A percentile compares a stretch with the other conserved stretches of the same genome.
Conservation (phyloP, 2,113 vertebrate genomes). For the Epinephelus moara region DNA sequence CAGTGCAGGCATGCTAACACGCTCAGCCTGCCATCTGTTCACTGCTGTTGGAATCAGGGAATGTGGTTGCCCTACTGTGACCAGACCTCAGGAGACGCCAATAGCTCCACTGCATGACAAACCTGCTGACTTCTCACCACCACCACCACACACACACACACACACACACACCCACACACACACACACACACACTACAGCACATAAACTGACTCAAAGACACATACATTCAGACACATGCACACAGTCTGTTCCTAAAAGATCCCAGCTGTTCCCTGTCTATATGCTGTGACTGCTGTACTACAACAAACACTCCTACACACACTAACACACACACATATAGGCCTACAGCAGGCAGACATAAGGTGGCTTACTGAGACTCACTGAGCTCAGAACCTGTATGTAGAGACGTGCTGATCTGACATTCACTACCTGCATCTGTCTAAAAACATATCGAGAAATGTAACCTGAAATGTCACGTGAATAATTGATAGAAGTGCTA, state of each 20-base stretch:
- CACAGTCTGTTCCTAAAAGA: conserved; percentile 3
- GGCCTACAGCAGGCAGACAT: neutral
- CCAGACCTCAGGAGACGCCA: conserved; percentile 50
- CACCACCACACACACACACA: conserved; percentile 4
- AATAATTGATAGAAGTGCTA: neutral
- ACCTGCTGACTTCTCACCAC: conserved; percentile 19
- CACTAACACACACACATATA: neutral
- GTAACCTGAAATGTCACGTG: neutral
- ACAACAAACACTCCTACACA: neutral
- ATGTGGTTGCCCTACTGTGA: conserved; percentile 12
- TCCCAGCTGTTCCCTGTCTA: conserved; percentile 22
- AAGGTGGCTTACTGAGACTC: neutral
- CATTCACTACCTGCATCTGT: neutral
- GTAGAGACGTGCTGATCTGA: neutral
- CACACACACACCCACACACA: neutral
- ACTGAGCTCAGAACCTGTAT: neutral
- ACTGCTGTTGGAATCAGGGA: conserved; percentile 34
- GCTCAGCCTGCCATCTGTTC: conserved; percentile 69
- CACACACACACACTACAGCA: neutral
- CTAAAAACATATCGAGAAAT: neutral
- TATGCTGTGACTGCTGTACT: neutral
- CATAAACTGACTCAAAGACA: conserved; percentile 17
- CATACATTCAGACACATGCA: neutral
- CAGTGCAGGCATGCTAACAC: conserved; percentile 59
- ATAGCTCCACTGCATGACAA: conserved; percentile 43